Evolutionary conservation across 2,888 invertebrate species (phyloP).

Genomic region (Scaptodrosophila latifasciaeformis): DNA sequence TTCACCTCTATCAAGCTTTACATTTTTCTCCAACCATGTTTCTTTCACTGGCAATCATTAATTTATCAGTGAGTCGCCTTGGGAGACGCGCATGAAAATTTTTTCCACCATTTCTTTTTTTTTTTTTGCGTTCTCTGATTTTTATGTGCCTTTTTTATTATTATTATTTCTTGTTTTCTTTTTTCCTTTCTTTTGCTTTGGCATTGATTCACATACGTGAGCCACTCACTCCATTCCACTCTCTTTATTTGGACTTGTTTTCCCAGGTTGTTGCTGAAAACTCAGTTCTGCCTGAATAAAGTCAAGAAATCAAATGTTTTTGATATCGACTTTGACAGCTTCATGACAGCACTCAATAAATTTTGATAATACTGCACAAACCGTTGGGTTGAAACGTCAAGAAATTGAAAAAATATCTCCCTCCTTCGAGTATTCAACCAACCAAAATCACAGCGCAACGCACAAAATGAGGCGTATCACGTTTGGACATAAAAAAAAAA

Average conservation of each 20-base stretch:
- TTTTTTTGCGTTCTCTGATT: too few species aligned
- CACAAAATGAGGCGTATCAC: background rate
- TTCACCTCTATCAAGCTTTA: conserved; percentile 40
- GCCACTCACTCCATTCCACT: conserved; percentile 9
- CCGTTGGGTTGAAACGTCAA: conserved; percentile 25
- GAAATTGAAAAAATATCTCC: conserved; percentile 33
- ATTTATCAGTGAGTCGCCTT: conserved; percentile 64
- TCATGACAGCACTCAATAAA: conserved; percentile 72
- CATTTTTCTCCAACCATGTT: too few species aligned
- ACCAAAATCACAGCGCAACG: conserved; percentile 6
- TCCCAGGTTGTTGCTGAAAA: conserved; percentile 50
- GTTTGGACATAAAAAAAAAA: too few species aligned
- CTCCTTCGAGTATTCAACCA: too few species aligned
- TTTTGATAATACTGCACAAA: conserved; percentile 61
- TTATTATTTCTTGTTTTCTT: conserved; percentile 58
- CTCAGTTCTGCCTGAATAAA: conserved; percentile 53
- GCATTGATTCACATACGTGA: background rate
- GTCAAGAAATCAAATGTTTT: conserved; percentile 70
- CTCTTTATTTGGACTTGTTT: conserved; percentile 20
- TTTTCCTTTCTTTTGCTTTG: conserved; percentile 26
- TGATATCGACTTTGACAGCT: conserved; percentile 70
- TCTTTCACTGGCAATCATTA: conserved; percentile 59
- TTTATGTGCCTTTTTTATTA: conserved; percentile 64
- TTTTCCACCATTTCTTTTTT: too few species aligned
- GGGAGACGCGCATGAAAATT: conserved; percentile 59